Percentiles rank a stretch among this genome's conserved stretches.
These are phyloP conservation scores for Sebastes hopkinsi DNA, from an alignment of 2,797 vertebrate genomes.

Conservation along the genomic window DNA sequence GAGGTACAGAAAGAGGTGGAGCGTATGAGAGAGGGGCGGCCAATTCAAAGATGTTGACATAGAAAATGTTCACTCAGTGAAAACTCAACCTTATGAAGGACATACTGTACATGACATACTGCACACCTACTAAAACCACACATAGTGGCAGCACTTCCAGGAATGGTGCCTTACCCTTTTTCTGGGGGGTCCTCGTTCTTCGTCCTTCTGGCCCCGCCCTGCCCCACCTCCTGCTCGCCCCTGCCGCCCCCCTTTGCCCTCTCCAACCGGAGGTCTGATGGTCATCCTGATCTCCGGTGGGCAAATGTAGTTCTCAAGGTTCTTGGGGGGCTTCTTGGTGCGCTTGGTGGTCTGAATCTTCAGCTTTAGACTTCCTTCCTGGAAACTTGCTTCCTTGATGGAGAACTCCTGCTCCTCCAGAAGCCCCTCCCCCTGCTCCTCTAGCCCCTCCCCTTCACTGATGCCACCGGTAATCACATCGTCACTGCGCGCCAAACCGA, in stretches of 20 bases:
- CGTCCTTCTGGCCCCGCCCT: constrained; percentile 84
- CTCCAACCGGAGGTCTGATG: constrained; percentile 93
- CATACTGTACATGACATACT: not conserved
- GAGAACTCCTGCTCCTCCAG: constrained; percentile 95
- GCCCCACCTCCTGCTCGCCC: constrained; percentile 72
- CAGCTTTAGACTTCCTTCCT: constrained; percentile 96
- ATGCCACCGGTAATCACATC: constrained; percentile 72
- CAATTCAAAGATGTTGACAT: constrained; percentile 15
- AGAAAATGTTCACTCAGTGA: not conserved
- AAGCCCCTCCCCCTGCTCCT: constrained; percentile 90
- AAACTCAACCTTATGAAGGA: not conserved
- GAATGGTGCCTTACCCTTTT: constrained; percentile 89
- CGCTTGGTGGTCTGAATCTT: constrained; percentile 99
- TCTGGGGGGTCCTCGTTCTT: constrained; percentile 91
- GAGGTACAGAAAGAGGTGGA: constrained; percentile 28
- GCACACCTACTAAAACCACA: not conserved
- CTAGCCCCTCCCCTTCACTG: constrained; percentile 85
- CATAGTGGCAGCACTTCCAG: not conserved
- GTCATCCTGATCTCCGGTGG: constrained; percentile 98
- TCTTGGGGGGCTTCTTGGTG: constrained; percentile 98
- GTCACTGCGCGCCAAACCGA: constrained; percentile 55
- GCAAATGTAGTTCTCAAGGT: constrained; percentile 98
- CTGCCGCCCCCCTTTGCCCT: constrained; percentile 88
- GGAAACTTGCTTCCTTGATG: constrained; percentile 99
- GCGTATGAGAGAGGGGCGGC: not conserved